These are phyloP conservation scores for Heliconius ethilla DNA, from an alignment of 2,888 invertebrate species.

Conservation along the genomic window DNA sequence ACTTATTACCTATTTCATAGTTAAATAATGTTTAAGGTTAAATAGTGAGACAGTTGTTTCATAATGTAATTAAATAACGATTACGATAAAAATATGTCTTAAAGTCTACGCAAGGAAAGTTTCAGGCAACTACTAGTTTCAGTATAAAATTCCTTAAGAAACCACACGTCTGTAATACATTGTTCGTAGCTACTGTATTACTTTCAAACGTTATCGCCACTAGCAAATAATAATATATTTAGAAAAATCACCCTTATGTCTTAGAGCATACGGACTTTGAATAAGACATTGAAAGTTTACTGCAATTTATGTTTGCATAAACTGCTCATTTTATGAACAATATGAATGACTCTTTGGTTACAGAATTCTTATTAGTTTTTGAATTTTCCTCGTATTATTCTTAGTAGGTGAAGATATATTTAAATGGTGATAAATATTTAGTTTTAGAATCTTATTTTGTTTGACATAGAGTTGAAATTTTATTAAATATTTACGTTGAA, in stretches of 20 bases:
- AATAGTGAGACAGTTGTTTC: neutral
- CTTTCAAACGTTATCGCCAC: neutral
- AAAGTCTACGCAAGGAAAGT: neutral
- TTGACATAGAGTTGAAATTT: neutral
- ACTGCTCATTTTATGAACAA: conserved; percentile 34
- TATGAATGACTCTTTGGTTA: conserved; percentile 21
- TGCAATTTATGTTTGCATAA: conserved; percentile 38
- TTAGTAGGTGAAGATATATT: neutral
- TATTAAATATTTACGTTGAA: too few relatives aligned
- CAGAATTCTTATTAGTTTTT: conserved; percentile 20
- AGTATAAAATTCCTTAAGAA: neutral
- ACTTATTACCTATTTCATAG: neutral
- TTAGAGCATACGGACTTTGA: neutral
- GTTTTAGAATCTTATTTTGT: neutral
- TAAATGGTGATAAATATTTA: neutral
- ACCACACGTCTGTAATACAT: neutral
- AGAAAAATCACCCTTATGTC: conserved; percentile 1
- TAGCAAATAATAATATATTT: conserved; percentile 10
- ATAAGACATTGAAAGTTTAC: conserved; percentile 14
- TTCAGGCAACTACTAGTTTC: neutral
- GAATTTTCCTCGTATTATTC: neutral
- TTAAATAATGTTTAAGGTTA: neutral
- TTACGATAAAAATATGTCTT: neutral
- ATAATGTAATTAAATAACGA: too few relatives aligned
- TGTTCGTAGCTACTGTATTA: neutral